phyloP scores from a whole-genome alignment of 2,113 vertebrate genomes.

The Urocynchramus pylzowi region DNA sequence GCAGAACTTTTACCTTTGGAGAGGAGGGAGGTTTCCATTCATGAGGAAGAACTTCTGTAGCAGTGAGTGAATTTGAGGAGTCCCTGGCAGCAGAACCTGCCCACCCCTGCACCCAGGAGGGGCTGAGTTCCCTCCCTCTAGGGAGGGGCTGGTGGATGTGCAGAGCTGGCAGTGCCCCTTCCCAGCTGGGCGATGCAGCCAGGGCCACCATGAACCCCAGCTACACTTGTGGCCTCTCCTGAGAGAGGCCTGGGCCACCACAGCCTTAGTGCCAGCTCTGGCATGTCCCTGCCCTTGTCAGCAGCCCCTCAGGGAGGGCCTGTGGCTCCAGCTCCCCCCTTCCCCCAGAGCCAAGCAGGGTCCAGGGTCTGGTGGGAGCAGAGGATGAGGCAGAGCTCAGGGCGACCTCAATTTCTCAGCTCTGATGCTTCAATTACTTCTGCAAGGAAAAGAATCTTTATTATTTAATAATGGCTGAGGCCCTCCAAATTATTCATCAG shows the following conservation, averaged over 20 bases:
- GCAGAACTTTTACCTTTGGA: background rate
- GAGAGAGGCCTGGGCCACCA: background rate
- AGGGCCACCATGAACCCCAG: background rate
- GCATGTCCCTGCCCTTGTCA: background rate
- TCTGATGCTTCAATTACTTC: slow-evolving; percentile 38
- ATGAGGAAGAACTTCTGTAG: background rate
- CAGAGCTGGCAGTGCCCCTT: background rate
- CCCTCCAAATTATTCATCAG: slow-evolving; percentile 42
- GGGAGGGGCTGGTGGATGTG: background rate
- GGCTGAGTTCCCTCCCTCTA: background rate
- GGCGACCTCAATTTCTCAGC: slow-evolving; percentile 29
- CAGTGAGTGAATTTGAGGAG: background rate
- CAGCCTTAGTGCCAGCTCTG: background rate
- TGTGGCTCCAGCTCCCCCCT: background rate
- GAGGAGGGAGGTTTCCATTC: background rate
- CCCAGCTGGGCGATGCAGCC: background rate
- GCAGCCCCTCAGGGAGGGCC: background rate
- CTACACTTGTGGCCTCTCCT: rapidly evolving
- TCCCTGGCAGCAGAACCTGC: background rate
- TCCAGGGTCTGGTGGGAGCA: background rate
- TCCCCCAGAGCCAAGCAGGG: rapidly evolving
- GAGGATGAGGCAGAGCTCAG: background rate
- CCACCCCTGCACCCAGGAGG: background rate
- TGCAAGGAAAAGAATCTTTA: slow-evolving; percentile 11
- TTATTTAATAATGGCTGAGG: slow-evolving; percentile 42